A percentile compares a stretch with the other conserved stretches of the same genome.
Conservation (phyloP, 2,888 invertebrate species). For the Mermis nigrescens region DNA sequence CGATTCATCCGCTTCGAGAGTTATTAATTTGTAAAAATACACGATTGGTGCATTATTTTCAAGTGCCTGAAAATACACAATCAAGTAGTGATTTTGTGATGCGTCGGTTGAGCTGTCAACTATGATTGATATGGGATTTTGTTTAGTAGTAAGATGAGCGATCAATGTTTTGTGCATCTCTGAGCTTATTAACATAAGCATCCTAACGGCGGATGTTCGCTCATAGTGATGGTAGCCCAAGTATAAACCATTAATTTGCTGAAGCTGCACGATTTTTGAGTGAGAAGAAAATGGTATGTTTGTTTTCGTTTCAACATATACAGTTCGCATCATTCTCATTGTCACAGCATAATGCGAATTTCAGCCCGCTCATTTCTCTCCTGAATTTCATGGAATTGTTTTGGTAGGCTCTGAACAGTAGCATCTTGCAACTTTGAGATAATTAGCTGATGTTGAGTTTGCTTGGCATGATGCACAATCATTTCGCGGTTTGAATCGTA, state of each 20-base stretch:
- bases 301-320: neutral
- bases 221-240: neutral
- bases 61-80: neutral
- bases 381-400: neutral
- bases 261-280: neutral
- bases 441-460: neutral
- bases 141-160: neutral
- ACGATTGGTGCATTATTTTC: neutral
- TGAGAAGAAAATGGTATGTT: neutral
- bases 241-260: neutral
- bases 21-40: constrained; percentile 1
- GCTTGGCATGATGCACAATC: neutral
- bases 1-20: neutral
- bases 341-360: neutral
- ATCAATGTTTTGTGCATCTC: neutral
- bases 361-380: neutral
- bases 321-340: neutral
- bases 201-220: neutral
- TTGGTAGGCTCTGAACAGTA: neutral
- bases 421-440: neutral
- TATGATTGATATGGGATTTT: constrained; percentile 1
- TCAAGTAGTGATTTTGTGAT: neutral
- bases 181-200: neutral
- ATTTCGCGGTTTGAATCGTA: neutral
- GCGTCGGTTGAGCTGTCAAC: neutral